Base-by-base conservation (phyloP, 2,888 invertebrate species). In the Unio delphinus region DNA sequence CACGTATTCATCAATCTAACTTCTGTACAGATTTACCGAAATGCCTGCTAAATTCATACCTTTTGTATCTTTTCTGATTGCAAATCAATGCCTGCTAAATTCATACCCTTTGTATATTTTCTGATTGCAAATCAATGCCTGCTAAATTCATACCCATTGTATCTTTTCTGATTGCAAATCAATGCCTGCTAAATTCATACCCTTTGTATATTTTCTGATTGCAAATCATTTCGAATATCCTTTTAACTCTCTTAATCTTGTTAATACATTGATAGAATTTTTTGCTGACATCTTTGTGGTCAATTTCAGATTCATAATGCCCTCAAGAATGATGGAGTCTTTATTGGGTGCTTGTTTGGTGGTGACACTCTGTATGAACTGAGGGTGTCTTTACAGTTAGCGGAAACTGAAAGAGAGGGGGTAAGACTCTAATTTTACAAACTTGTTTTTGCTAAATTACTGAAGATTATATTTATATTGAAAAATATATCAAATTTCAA, bases 361-460 rank as follows among this genome's bases (percentile, higher is more conserved):
- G 96, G 97, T 0, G 98, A 99, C 80, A 98, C 98, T 0, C 91
- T 99, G 0, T 96, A 93, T 90, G 97, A 99, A 90, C 91, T 99
- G 23, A 90, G 94, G 23, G 95, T 96, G 71, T 94, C 98, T 0
- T 91, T 99, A 17, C 99, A 99, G 88, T 89, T 99, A 73, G 99
- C 99, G 0, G 99, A 99, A 89, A 90, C 94, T 18, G 99, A 99
- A 72, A 71, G 82, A 73, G 87, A 88, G 80, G 89, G 88, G 76
- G 89, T 89, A 68, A 61, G 78, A 72, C 59, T 66, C 59, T 60
- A 15, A 20, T 45, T 30, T 56, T 28, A 45, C 45, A 11, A 45
- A 45, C 11, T 45, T 1, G 45, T 3, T 23, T 23, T 23, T 11
- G 45, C 11, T 45, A 45, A 45, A 45, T 45, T 45, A n/a, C 55